Percentiles rank a stretch among this genome's conserved stretches.
phyloP scores from a whole-genome alignment of 23 tunicate genomes.

The Styela plicata region DNA sequence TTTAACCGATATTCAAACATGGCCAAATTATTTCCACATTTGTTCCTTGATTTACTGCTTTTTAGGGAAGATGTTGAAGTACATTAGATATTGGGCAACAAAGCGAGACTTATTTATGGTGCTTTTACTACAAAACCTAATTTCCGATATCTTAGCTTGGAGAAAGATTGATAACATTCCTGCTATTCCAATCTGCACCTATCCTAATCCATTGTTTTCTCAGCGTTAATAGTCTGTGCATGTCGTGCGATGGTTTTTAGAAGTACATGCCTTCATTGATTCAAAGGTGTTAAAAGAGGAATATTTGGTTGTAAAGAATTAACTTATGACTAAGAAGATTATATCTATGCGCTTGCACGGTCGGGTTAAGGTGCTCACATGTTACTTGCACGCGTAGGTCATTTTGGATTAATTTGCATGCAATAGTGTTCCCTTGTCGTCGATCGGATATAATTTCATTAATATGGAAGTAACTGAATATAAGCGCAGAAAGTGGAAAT shows the following conservation, averaged over 20 bases:
- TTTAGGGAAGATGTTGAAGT: too few species aligned
- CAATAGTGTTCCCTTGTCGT: too few species aligned
- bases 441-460: too few species aligned
- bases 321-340: neutral
- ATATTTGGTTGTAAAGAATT: neutral
- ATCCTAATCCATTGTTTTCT: neutral
- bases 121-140: too few species aligned
- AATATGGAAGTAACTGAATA: too few species aligned
- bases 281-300: neutral
- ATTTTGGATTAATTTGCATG: neutral
- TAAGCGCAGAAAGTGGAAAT: too few species aligned
- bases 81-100: too few species aligned
- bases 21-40: too few species aligned
- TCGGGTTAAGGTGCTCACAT: neutral
- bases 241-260: neutral
- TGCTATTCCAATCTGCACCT: neutral
- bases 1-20: too few species aligned
- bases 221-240: neutral
- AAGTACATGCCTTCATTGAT: neutral
- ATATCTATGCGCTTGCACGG: neutral
- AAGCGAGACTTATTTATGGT: too few species aligned
- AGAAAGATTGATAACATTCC: neutral
- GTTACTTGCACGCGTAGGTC: neutral
- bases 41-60: too few species aligned
- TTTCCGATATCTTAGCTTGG: too few species aligned